Base-by-base conservation (phyloP, 2,113 vertebrate genomes). In the Haliaeetus leucogaster region DNA sequence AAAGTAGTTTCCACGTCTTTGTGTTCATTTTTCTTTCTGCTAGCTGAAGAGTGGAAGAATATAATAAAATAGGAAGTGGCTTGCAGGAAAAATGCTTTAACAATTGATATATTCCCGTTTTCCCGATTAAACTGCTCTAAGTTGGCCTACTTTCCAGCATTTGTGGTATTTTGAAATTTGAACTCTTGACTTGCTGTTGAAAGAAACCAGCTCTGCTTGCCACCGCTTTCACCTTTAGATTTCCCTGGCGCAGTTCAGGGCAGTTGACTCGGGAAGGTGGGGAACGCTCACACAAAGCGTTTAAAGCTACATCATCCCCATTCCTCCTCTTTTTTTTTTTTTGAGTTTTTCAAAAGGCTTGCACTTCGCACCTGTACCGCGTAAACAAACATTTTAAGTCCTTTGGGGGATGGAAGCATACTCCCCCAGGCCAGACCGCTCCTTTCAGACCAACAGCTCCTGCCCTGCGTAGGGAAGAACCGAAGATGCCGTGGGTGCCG, bases 401-500 rank as follows among this genome's bases (percentile, higher is more conserved):
- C 42, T 36, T 78, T 23, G 73, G 25, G 50, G 22, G 52, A 27
- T 6, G 9, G 32, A 48, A 55, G 25, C 9, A 4, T 30, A 6
- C 42, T 66, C 30, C 22, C 48, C 16, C 25, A 26, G 20, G 30
- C 63, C 32, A 55, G n/a, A 7, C 43, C 4, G 7, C 12, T 38
- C 29, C 50, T 48, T 17, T 17, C 43, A 10, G 34, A 21, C 27
- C 3, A 22, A 6, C 1, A 14, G 40, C 63, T 5, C 48, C 38
- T 10, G 45, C 47, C 34, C 10, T 5, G 55, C 7, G 15, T 8
- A 13, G 16, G 29, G 30, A 18, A 34, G 42, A 11, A 8, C 2
- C 6, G 27, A 3, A 13, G 50, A 3, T 1, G 19, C 76, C 1
- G 26, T 0, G 34, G 5, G 13, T 3, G 6, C 58, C 32, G 21